Base-by-base conservation (phyloP, 2,888 invertebrate genomes). In the Brassicogethes aeneus region DNA sequence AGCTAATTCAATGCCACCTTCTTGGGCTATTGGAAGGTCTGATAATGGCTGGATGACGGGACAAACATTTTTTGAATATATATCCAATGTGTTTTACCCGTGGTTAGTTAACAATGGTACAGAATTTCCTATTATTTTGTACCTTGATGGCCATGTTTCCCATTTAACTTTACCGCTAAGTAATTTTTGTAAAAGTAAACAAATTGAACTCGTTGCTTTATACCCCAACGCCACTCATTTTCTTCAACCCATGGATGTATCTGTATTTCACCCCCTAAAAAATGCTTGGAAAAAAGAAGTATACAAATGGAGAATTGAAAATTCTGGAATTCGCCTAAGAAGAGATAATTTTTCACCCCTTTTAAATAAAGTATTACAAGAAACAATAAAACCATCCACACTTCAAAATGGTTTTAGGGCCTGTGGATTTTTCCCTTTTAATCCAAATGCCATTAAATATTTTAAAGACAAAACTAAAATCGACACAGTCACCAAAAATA, bases 221-320 rank as follows among this genome's bases (percentile, higher is more conserved):
- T 36, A 15, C 36, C 46, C 48, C 30, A 47, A 46, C 33, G 34
- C 45, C 3, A 48, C 48, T 3, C 46, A 47, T 37, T 35, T 47
- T 12, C 15, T 47, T 16, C 45, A 49, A 39, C 47, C 49, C 8
- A 32, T 16, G 3, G 49, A 49, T 36, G 44, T 48, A 2, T 13
- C 32, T 8, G 33, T 44, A n/a, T 49, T 49, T 23, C 13, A 38
- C 7, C 44, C 45, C n/a, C 17, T 46, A 15, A 48, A 46, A 42
- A 14, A n/a, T 13, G 15, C 13, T 8, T 47, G 47, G 45, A 40
- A 32, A 38, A 45, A 41, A 34, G 23, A 16, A 3, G 39, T 42
- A 3, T 17, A 3, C 14, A 17, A 41, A 16, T 41, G 37, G 38
- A 17, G 14, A 30, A 7, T 37, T 15, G 35, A 30, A 3, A 39